A percentile compares a stretch with the other conserved stretches of the same genome.
Evolutionary conservation across 2,888 invertebrate species (phyloP).

Genomic region (Electrophaes corylata): DNA sequence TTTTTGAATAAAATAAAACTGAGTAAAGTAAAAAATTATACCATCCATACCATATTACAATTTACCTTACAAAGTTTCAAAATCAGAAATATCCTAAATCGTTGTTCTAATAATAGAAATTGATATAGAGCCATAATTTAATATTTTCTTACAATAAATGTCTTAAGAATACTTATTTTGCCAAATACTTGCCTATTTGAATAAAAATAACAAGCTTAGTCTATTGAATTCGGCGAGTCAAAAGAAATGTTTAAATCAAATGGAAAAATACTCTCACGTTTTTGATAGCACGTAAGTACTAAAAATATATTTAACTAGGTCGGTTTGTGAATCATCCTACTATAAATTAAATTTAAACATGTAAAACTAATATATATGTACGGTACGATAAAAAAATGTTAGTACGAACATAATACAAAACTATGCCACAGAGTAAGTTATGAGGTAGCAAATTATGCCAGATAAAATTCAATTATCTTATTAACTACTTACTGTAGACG

Average conservation of each 20-base stretch:
- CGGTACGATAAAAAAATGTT: neutral
- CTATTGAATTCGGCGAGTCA: neutral
- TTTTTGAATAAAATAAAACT: too few relatives aligned
- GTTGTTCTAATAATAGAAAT: conserved; percentile 14
- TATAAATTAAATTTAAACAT: too few relatives aligned
- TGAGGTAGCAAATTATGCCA: too few relatives aligned
- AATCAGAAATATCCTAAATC: conserved; percentile 1
- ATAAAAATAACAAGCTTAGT: neutral
- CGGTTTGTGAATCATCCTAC: too few relatives aligned
- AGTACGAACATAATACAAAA: neutral
- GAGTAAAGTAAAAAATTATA: too few relatives aligned
- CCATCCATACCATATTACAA: too few relatives aligned
- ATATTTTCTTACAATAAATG: conserved; percentile 11
- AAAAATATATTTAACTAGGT: neutral
- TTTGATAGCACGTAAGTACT: too few relatives aligned
- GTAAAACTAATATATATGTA: neutral
- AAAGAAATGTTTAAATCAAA: conserved; percentile 1
- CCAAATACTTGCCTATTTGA: neutral
- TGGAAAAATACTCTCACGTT: neutral
- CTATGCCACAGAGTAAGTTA: neutral
- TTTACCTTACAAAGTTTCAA: neutral
- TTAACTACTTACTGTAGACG: too few relatives aligned
- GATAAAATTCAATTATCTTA: too few relatives aligned
- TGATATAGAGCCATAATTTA: conserved; percentile 7
- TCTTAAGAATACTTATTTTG: conserved; percentile 6